Percentiles rank a stretch among this genome's conserved stretches.
Evolutionary conservation across 1,140 invertebrate genomes (phyloP).

Genomic region (Propsilocerus akamusi): DNA sequence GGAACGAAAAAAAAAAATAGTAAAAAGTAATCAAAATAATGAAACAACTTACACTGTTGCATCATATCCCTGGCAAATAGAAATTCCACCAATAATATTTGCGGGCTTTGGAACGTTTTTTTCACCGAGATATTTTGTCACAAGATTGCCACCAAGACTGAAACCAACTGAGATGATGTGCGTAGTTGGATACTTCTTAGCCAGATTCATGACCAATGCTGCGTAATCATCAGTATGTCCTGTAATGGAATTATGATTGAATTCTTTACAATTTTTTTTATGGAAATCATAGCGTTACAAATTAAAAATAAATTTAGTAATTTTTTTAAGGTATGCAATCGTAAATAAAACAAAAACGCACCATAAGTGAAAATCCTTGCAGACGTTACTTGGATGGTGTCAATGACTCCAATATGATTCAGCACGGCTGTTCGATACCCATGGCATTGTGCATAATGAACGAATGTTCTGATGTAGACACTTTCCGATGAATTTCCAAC

Average conservation of each 20-base stretch:
- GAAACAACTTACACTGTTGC: conserved; percentile 52
- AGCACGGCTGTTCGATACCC: conserved; percentile 84
- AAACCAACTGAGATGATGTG: conserved; percentile 72
- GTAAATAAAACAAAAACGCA: conserved; percentile 24
- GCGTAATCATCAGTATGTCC: conserved; percentile 72
- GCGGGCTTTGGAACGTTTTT: conserved; percentile 33
- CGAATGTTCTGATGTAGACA: conserved; percentile 82
- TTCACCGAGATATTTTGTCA: conserved; percentile 79
- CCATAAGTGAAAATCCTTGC: conserved; percentile 81
- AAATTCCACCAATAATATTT: conserved; percentile 69
- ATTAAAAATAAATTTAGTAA: too few species aligned
- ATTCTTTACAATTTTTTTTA: not conserved
- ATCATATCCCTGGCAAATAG: conserved; percentile 83
- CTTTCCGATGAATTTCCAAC: conserved; percentile 87
- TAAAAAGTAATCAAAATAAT: conserved; percentile 1
- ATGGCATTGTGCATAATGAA: conserved; percentile 71
- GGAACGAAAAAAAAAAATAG: conserved; percentile 11
- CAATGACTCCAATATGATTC: conserved; percentile 81
- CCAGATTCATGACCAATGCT: conserved; percentile 55
- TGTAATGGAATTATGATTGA: conserved; percentile 19
- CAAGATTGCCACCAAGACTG: conserved; percentile 75
- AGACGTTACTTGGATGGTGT: conserved; percentile 67
- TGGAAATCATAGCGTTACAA: too few species aligned
- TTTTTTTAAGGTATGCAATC: not conserved
- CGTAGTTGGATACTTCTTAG: conserved; percentile 50